phyloP scores from a whole-genome alignment of 2,888 invertebrate species.

The Drosophila ustulata region DNA sequence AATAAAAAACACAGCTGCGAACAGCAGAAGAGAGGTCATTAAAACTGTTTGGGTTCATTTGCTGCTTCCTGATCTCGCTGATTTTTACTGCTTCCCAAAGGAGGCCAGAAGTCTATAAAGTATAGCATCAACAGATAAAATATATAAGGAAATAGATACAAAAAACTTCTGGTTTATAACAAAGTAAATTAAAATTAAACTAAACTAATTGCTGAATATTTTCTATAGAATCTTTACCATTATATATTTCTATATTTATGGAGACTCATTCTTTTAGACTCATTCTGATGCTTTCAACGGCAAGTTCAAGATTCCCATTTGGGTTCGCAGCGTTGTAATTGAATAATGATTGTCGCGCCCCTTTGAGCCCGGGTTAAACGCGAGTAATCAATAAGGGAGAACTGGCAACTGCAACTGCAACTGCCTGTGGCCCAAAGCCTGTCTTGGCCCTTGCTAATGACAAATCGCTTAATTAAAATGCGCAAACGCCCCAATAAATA shows the following conservation, averaged over 20 bases:
- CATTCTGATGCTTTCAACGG: too few species aligned
- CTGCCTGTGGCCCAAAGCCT: conserved; percentile 30
- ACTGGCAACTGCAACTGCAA: conserved; percentile 35
- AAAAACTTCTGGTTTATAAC: too few species aligned
- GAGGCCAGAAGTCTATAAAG: not conserved
- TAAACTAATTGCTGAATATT: too few species aligned
- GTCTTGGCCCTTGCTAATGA: conserved; percentile 56
- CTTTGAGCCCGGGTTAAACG: conserved; percentile 21
- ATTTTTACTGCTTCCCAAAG: not conserved
- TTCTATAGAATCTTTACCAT: too few species aligned
- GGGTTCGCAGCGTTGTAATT: conserved; percentile 35
- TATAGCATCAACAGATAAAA: too few species aligned
- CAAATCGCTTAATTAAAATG: conserved; percentile 80
- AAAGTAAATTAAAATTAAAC: too few species aligned
- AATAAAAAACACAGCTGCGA: not conserved
- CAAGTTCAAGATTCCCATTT: conserved; percentile 36
- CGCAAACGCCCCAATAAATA: conserved; percentile 79
- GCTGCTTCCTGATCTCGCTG: not conserved
- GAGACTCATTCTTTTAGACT: too few species aligned
- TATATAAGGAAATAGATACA: too few species aligned
- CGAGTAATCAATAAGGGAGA: conserved; percentile 55
- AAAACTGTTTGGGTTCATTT: not conserved
- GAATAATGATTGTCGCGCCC: conserved; percentile 57
- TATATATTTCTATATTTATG: too few species aligned
- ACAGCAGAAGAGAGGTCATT: not conserved